Percentiles rank a stretch among this genome's conserved stretches.
These are phyloP conservation scores for Drosophila stalkeri DNA, from an alignment of 2,888 invertebrate genomes.

Conservation along the genomic window DNA sequence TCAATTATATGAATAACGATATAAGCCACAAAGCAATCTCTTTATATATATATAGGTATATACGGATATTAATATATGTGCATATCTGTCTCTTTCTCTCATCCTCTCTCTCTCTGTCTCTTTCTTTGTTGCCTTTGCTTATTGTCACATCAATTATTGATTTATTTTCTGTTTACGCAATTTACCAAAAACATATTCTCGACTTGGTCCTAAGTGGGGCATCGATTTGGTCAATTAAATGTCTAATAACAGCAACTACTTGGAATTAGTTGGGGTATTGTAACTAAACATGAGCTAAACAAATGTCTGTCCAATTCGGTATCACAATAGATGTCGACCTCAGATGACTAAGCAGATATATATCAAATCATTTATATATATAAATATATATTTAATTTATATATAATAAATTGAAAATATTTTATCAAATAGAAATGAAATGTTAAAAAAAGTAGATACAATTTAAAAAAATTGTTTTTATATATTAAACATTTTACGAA, in stretches of 20 bases:
- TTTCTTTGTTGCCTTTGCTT: background rate
- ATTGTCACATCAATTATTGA: constrained; percentile 52
- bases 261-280: background rate
- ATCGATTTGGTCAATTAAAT: constrained; percentile 1
- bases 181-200: constrained; percentile 23
- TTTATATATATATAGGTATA: background rate
- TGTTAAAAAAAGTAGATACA: too few relatives aligned
- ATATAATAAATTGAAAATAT: background rate
- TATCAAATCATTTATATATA: background rate
- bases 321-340: too few relatives aligned
- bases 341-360: too few relatives aligned
- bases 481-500: too few relatives aligned
- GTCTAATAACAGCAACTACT: background rate
- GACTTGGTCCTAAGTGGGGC: background rate
- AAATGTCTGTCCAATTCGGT: background rate
- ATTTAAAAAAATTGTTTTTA: too few relatives aligned
- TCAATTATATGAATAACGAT: background rate
- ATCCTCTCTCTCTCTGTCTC: background rate
- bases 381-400: background rate
- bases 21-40: background rate
- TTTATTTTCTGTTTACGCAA: constrained; percentile 38
- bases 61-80: background rate
- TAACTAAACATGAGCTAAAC: background rate
- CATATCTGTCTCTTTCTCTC: background rate
- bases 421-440: too few relatives aligned